Conservation (phyloP, 2,113 vertebrate species). For the Tychaedon coryphoeus region DNA sequence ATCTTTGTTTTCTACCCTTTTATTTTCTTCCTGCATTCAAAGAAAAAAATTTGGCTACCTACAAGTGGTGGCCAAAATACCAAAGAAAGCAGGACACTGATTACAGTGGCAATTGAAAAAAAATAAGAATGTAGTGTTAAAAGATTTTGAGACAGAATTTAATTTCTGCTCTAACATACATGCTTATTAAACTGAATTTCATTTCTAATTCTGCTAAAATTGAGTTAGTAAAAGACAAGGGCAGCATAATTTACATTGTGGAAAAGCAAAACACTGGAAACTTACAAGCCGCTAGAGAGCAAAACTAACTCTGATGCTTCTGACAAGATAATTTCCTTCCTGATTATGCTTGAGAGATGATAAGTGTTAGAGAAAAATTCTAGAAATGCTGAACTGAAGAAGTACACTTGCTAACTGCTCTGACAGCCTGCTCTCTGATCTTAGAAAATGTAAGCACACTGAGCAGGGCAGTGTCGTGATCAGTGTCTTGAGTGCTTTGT, state of each 20-base stretch:
- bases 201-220: neutral
- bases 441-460: neutral
- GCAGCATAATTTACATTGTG: neutral
- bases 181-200: neutral
- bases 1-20: neutral
- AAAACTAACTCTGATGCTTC: neutral
- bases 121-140: neutral
- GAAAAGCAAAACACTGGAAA: neutral
- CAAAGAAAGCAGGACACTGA: neutral
- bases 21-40: neutral
- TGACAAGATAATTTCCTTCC: constrained; percentile 17
- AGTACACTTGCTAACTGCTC: neutral
- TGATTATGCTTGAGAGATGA: constrained; percentile 8
- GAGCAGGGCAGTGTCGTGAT: neutral
- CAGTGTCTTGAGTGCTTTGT: neutral
- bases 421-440: constrained; percentile 10
- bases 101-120: neutral
- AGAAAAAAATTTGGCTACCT: neutral
- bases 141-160: neutral
- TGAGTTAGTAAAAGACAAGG: neutral
- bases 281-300: neutral
- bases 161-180: neutral
- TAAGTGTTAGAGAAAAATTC: neutral
- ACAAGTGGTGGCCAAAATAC: neutral
- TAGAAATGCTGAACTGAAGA: neutral